Base-by-base conservation (phyloP, 1,140 invertebrate species). In the Drosophila oshimai region DNA sequence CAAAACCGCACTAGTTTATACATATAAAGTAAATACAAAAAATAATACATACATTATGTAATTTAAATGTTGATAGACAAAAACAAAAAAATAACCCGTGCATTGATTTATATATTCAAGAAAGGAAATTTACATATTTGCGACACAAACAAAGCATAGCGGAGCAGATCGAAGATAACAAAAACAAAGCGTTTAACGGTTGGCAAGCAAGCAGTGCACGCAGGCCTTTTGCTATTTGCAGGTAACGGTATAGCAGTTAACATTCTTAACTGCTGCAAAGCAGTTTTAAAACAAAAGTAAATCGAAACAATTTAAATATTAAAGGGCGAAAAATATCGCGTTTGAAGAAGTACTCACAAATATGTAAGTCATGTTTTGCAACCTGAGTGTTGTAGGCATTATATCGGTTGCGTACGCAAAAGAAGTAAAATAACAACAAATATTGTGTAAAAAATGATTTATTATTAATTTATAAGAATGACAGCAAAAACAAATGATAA, bases 391-490 rank as follows among this genome's bases (percentile, higher is more conserved):
- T 73, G 18, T 44, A 57, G 44, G 31, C 70, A 36, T 34, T 60
- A 71, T 68, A 72, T 81, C 55, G 39, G 51, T 70, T 58, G 53
- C 65, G 10, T 18, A 61, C 50, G 51, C 50, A 29, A 77, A 50
- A 62, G 39, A 58, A 54, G 29, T 31, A 58, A 44, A 13, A 36
- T 17, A 58, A 57, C 62, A 71, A 72, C 49, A 77, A 84, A 86
- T 75, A 84, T 80, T 84, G 80, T 86, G 84, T 86, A 84, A 84
- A 79, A 81, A 73, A 84, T 86, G 75, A 79, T 84, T 84, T 86
- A 84, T 84, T 86, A 83, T 60, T 75, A 86, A 87, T 68, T 50
- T 80, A 80, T 84, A 84, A 84, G 75, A 62, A 80, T 60, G 37
- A 79, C 57, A 74, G 51, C 42, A 73, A 58, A 10, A 34, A 68